Evolutionary conservation across 1,140 invertebrate species (phyloP).

Genomic region (Drosophila suzukii): DNA sequence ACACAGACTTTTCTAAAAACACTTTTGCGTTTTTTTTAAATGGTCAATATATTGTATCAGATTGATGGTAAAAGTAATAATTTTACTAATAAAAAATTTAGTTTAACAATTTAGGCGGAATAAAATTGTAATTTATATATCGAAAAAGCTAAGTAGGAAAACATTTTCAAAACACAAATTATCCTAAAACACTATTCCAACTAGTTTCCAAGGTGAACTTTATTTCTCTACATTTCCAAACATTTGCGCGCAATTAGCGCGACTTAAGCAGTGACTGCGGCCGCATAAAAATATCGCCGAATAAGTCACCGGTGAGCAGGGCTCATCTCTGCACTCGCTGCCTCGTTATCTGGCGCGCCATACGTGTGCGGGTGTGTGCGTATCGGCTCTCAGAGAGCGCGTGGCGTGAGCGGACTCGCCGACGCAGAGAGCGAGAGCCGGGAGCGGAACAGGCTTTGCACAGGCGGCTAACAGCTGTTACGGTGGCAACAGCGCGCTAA

Average conservation of each 20-base stretch:
- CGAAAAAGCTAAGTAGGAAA: too few species aligned
- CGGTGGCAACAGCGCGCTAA: background rate
- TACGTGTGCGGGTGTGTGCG: constrained; percentile 30
- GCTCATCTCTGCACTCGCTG: constrained; percentile 45
- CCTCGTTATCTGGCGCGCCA: constrained; percentile 40
- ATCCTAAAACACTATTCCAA: too few species aligned
- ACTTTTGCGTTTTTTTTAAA: too few species aligned
- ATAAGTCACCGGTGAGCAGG: constrained; percentile 3
- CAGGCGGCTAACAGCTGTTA: constrained; percentile 11
- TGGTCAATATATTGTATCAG: too few species aligned
- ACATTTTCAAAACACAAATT: too few species aligned
- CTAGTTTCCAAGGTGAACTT: background rate
- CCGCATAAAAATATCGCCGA: constrained; percentile 9
- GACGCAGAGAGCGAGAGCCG: constrained; percentile 24
- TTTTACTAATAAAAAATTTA: too few species aligned
- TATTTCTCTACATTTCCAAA: background rate
- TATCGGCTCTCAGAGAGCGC: constrained; percentile 30
- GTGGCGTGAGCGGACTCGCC: constrained; percentile 49
- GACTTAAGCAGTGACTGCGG: background rate
- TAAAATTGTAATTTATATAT: too few species aligned
- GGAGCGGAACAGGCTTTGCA: background rate
- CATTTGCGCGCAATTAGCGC: background rate
- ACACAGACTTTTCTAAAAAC: background rate
- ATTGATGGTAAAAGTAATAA: too few species aligned
- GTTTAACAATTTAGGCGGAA: too few species aligned